Evolutionary conservation across 2,888 invertebrate genomes (phyloP).

Genomic region (Diogma glabrata): DNA sequence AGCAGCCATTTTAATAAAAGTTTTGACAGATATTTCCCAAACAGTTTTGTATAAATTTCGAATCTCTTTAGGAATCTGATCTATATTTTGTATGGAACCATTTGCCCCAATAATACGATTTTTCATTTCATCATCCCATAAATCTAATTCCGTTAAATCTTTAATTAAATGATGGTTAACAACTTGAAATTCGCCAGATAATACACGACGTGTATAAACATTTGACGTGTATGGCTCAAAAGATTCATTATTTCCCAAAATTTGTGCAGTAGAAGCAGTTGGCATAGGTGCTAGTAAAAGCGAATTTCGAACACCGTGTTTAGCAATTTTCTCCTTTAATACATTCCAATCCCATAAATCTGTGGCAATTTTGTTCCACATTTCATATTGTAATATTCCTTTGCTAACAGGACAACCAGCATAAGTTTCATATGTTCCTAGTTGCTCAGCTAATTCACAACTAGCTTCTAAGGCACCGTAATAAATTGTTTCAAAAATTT

Average conservation of each 20-base stretch:
- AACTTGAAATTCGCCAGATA: slow-evolving; percentile 92
- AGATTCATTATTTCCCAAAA: slow-evolving; percentile 96
- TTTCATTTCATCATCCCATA: slow-evolving; percentile 96
- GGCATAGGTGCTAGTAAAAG: slow-evolving; percentile 95
- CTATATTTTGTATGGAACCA: slow-evolving; percentile 87
- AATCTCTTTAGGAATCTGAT: slow-evolving; percentile 70
- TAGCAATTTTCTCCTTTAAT: slow-evolving; percentile 72
- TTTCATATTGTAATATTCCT: slow-evolving; percentile 92
- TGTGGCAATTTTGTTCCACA: slow-evolving; percentile 89
- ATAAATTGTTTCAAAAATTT: slow-evolving; percentile 97
- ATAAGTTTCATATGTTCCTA: slow-evolving; percentile 86
- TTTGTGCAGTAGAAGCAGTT: slow-evolving; percentile 97
- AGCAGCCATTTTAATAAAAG: slow-evolving; percentile 90
- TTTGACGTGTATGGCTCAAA: slow-evolving; percentile 98
- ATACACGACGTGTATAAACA: slow-evolving; percentile 84
- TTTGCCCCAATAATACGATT: slow-evolving; percentile 81
- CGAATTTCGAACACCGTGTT: slow-evolving; percentile 87
- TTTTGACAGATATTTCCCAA: slow-evolving; percentile 94
- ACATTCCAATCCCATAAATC: slow-evolving; percentile 80
- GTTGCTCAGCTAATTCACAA: slow-evolving; percentile 77
- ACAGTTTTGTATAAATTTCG: slow-evolving; percentile 89
- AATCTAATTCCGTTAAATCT: slow-evolving; percentile 78
- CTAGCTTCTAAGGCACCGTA: slow-evolving; percentile 94
- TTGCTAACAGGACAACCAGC: slow-evolving; percentile 85
- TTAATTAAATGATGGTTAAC: slow-evolving; percentile 92